Conservation (phyloP, 2,888 invertebrate genomes). For the Molanna angustata region DNA sequence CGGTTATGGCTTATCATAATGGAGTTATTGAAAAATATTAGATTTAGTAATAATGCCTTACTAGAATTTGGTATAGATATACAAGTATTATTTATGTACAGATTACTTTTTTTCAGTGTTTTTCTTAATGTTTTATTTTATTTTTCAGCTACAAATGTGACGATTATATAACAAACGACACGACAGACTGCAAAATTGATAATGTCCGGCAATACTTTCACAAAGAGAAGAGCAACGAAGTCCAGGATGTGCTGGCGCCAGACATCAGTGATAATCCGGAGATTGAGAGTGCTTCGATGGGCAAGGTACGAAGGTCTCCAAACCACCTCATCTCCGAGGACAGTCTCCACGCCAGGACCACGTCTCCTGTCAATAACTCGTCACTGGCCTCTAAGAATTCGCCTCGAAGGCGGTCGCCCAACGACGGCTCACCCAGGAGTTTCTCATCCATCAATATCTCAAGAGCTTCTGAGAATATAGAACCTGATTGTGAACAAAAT, state of each 20-base stretch:
- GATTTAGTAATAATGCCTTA: too few species aligned
- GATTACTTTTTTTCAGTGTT: too few species aligned
- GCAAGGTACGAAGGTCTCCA: slow-evolving; percentile 37
- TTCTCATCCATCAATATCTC: slow-evolving; percentile 25
- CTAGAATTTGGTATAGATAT: too few species aligned
- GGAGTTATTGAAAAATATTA: too few species aligned
- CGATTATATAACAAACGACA: slow-evolving; percentile 74
- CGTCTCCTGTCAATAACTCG: slow-evolving; percentile 5
- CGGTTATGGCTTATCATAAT: too few species aligned
- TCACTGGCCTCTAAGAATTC: slow-evolving; percentile 19
- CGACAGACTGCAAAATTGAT: slow-evolving; percentile 54
- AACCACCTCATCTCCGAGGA: slow-evolving; percentile 13
- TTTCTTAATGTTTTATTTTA: slow-evolving; percentile 2
- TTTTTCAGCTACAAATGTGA: slow-evolving; percentile 70
- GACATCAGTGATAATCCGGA: slow-evolving; percentile 37
- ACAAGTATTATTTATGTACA: too few species aligned
- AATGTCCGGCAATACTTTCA: slow-evolving; percentile 52
- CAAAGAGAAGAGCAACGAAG: slow-evolving; percentile 37
- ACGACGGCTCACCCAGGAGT: slow-evolving; percentile 15
- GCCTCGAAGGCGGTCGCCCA: slow-evolving; percentile 21
- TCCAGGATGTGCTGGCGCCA: slow-evolving; percentile 39
- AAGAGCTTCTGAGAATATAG: slow-evolving; percentile 20
- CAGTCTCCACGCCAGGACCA: slow-evolving; percentile 6
- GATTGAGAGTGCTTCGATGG: slow-evolving; percentile 34
- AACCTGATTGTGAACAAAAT: slow-evolving; percentile 21